phyloP scores from a whole-genome alignment of 2,113 vertebrate genomes.

The Chaenogobius annularis region DNA sequence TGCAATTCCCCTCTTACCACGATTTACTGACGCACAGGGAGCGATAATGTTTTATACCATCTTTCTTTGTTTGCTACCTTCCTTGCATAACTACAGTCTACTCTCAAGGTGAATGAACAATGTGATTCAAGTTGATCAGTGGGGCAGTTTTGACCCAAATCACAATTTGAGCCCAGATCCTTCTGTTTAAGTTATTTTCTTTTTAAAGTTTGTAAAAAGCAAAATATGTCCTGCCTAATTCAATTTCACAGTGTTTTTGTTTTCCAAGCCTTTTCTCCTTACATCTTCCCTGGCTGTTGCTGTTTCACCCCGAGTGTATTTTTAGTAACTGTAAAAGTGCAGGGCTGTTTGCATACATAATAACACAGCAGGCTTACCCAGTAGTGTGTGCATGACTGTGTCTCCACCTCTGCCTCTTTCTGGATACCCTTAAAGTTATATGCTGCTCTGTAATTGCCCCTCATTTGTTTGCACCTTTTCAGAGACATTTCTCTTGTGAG shows the following conservation, averaged over 20 bases:
- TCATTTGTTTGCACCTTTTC: slow-evolving; percentile 58
- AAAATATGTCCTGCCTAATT: neutral
- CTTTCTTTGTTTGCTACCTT: slow-evolving; percentile 22
- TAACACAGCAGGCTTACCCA: slow-evolving; percentile 32
- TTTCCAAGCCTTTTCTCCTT: neutral
- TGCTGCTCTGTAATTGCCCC: slow-evolving; percentile 36
- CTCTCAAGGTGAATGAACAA: slow-evolving; percentile 6
- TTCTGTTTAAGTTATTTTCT: slow-evolving; percentile 26
- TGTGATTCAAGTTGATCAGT: neutral
- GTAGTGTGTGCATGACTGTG: slow-evolving; percentile 26
- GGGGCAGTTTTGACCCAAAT: slow-evolving; percentile 8
- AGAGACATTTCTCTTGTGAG: slow-evolving; percentile 34
- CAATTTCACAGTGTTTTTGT: neutral
- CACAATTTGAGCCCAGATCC: slow-evolving; percentile 10
- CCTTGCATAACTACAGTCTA: slow-evolving; percentile 30
- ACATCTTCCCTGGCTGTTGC: slow-evolving; percentile 23
- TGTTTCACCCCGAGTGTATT: slow-evolving; percentile 37
- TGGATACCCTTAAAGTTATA: slow-evolving; percentile 44
- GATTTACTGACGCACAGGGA: slow-evolving; percentile 35
- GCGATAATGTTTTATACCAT: slow-evolving; percentile 37
- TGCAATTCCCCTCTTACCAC: slow-evolving; percentile 20
- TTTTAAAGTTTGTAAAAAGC: neutral
- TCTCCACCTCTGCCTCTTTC: slow-evolving; percentile 21
- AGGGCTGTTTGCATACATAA: slow-evolving; percentile 52
- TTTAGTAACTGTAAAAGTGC: slow-evolving; percentile 52